Percentiles rank a stretch among this genome's conserved stretches.
These are phyloP conservation scores for Pyrocephalus nanus DNA, from an alignment of 2,797 vertebrate genomes.

Conservation along the genomic window DNA sequence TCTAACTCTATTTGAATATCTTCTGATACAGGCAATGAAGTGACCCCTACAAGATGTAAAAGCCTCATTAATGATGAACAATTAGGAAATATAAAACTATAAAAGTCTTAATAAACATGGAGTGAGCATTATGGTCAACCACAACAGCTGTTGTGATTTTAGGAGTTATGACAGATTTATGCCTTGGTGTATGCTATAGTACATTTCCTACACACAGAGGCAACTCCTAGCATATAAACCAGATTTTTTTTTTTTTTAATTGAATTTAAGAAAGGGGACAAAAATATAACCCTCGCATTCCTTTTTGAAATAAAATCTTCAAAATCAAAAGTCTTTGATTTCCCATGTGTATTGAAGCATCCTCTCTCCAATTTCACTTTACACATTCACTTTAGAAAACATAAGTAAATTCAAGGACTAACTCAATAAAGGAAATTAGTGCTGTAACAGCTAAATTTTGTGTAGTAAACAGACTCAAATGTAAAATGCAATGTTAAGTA, in stretches of 20 bases:
- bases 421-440: background rate
- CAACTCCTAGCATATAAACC: background rate
- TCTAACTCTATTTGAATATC: background rate
- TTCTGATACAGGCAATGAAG: background rate
- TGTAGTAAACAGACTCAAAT: background rate
- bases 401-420: background rate
- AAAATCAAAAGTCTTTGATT: background rate
- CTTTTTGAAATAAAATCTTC: background rate
- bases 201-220: background rate
- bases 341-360: background rate
- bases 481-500: background rate
- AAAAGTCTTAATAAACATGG: background rate
- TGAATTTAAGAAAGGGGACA: background rate
- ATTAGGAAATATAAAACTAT: background rate
- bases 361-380: background rate
- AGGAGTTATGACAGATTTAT: conserved; percentile 12
- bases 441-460: background rate
- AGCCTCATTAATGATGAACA: background rate
- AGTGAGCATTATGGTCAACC: background rate
- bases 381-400: background rate
- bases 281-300: background rate
- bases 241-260: background rate
- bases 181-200: background rate
- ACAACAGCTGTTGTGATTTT: background rate
- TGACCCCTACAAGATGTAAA: background rate